A percentile compares a stretch with the other conserved stretches of the same genome.
phyloP scores from a whole-genome alignment of 2,113 vertebrate species.

The Nothoprocta pentlandii region DNA sequence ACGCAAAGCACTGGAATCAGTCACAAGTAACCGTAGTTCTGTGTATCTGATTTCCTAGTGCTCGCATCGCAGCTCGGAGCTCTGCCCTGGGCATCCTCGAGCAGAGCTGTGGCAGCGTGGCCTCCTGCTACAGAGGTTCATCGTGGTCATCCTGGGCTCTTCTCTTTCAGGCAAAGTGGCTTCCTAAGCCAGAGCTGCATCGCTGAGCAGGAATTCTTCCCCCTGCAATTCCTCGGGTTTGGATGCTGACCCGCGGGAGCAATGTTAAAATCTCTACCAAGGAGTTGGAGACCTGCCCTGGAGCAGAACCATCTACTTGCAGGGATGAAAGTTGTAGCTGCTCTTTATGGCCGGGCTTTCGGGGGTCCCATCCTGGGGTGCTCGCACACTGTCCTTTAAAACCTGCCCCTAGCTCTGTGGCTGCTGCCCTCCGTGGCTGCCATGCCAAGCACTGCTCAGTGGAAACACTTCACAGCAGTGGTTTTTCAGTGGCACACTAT shows the following conservation, averaged over 20 bases:
- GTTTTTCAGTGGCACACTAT: background rate
- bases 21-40: background rate
- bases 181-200: background rate
- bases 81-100: background rate
- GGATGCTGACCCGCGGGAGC: background rate
- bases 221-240: slow-evolving; percentile 14
- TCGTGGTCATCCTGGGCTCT: background rate
- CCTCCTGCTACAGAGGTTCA: background rate
- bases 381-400: background rate
- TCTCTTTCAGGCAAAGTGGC: background rate
- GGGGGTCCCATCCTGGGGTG: background rate
- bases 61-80: background rate
- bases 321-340: slow-evolving; percentile 17
- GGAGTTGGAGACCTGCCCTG: background rate
- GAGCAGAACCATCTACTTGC: slow-evolving; percentile 17
- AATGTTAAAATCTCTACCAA: background rate
- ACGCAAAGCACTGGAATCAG: background rate
- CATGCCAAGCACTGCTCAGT: background rate
- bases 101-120: background rate
- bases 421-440: background rate
- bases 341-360: background rate
- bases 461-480: background rate
- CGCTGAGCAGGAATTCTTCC: background rate
- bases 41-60: background rate
- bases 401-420: background rate